These are phyloP conservation scores for Oeneis ivallda DNA, from an alignment of 2,888 invertebrate genomes.

Conservation along the genomic window DNA sequence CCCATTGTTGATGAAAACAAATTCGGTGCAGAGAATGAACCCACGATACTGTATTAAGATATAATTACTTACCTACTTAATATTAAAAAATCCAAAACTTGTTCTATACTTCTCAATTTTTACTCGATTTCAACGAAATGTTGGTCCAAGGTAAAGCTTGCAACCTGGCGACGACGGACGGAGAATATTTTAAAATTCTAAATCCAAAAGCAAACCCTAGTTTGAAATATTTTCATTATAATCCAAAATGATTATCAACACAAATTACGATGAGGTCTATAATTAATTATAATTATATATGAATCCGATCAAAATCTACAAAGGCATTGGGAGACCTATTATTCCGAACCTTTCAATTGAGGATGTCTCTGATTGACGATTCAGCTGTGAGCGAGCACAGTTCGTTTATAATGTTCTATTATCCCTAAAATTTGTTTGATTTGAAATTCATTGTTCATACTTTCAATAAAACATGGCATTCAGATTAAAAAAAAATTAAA, in stretches of 20 bases:
- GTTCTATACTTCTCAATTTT: no score
- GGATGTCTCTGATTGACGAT: conserved; percentile 56
- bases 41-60: background rate
- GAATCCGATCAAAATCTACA: conserved; percentile 40
- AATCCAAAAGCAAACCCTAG: background rate
- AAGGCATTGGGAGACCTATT: conserved; percentile 54
- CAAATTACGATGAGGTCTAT: no score
- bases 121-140: background rate
- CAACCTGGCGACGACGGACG: no score
- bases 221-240: background rate
- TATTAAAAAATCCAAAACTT: no score
- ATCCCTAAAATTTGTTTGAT: conserved; percentile 18
- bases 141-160: no score
- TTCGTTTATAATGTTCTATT: conserved; percentile 41
- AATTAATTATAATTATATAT: no score
- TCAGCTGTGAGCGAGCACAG: conserved; percentile 50
- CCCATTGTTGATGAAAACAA: background rate
- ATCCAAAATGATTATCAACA: background rate
- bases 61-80: no score
- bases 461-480: no score
- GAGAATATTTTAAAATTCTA: background rate
- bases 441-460: background rate
- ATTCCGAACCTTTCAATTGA: conserved; percentile 59
- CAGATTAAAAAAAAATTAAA: no score
- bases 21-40: background rate